Conservation (phyloP, 2,113 vertebrate genomes). For the Psophia crepitans region DNA sequence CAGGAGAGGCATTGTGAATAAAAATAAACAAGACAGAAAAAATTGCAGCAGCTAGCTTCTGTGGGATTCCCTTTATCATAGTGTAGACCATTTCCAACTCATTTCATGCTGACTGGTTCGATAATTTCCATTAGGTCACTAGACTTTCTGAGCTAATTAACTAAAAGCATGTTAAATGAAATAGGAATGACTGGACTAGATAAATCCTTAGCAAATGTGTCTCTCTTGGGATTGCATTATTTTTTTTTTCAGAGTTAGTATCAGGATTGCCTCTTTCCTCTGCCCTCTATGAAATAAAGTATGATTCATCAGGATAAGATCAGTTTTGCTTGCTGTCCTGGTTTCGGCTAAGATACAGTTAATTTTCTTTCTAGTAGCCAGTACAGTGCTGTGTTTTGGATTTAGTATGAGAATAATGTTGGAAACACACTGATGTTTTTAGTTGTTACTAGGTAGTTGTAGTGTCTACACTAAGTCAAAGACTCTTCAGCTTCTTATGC, state of each 20-base stretch:
- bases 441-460: no score
- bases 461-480: no score
- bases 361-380: no score
- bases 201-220: neutral
- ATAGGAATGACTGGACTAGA: neutral
- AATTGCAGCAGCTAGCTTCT: neutral
- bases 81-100: neutral
- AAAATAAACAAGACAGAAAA: neutral
- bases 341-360: no score
- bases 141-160: slow-evolving; percentile 2
- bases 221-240: neutral
- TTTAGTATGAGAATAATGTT: no score
- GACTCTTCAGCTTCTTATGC: no score
- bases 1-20: neutral
- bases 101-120: neutral
- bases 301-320: neutral
- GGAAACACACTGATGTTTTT: no score
- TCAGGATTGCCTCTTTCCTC: neutral
- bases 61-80: neutral
- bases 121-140: neutral
- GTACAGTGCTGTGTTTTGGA: no score
- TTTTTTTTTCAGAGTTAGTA: neutral
- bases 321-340: neutral
- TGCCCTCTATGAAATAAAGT: neutral
- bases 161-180: slow-evolving; percentile 1